Evolutionary conservation across 2,888 invertebrate species (phyloP).

Genomic region (Harpagoxenus sublaevis): DNA sequence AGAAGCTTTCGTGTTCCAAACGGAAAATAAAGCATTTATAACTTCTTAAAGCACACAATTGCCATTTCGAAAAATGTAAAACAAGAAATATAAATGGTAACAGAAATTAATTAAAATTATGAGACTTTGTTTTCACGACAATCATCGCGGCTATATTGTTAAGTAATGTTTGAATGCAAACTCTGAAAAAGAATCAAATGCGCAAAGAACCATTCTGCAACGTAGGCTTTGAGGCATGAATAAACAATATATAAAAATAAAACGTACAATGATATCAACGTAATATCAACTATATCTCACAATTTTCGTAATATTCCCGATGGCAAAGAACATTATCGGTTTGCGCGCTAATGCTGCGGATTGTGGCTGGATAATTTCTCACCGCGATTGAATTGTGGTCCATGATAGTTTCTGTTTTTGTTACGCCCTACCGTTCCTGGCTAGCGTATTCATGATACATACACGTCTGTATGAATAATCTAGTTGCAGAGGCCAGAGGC

Average conservation of each 20-base stretch:
- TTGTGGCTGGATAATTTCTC: slow-evolving; percentile 52
- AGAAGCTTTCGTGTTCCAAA: not conserved
- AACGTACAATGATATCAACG: not conserved
- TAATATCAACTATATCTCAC: not conserved
- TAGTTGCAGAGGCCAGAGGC: not conserved
- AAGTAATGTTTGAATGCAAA: not conserved
- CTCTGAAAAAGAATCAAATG: not conserved
- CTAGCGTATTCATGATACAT: not conserved
- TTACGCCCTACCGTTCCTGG: not conserved
- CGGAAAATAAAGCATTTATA: not conserved
- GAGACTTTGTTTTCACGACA: not conserved
- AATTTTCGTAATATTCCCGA: not conserved
- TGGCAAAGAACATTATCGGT: slow-evolving; percentile 9
- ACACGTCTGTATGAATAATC: slow-evolving; percentile 5
- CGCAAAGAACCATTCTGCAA: not conserved
- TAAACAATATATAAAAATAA: not conserved
- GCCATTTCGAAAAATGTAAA: not conserved
- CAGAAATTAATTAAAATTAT: slow-evolving; percentile 14
- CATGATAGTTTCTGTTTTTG: slow-evolving; percentile 36
- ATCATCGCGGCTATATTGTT: no score
- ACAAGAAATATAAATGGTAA: not conserved
- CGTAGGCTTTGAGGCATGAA: no score
- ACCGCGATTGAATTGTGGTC: slow-evolving; percentile 47
- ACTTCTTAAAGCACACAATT: not conserved
- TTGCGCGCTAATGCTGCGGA: slow-evolving; percentile 29